These are phyloP conservation scores for Callyntrura sp. DNA, from an alignment of 2,888 invertebrate genomes.

Conservation along the genomic window DNA sequence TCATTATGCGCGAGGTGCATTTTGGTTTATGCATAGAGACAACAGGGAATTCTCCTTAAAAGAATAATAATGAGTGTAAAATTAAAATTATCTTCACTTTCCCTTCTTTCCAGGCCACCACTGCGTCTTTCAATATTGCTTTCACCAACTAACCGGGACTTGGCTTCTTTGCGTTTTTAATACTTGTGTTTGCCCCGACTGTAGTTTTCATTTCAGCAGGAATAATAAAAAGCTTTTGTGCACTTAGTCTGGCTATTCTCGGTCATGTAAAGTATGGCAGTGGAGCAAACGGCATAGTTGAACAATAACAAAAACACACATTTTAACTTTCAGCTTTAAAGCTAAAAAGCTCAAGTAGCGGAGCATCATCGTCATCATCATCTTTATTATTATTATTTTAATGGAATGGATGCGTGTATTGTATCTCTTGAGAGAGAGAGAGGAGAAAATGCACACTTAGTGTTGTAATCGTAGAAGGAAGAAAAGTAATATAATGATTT, in stretches of 20 bases:
- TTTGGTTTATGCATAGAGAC: constrained; percentile 3
- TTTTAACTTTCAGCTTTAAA: neutral
- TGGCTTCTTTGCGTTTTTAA: neutral
- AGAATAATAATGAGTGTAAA: constrained; percentile 45
- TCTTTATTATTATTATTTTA: constrained; percentile 25
- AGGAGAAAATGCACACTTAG: constrained; percentile 11
- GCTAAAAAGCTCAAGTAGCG: constrained; percentile 34
- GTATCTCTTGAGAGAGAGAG: constrained; percentile 12
- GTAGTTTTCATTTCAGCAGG: constrained; percentile 25
- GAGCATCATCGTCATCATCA: too few species aligned
- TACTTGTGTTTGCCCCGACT: neutral
- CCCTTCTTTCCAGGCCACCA: neutral
- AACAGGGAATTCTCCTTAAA: constrained; percentile 33
- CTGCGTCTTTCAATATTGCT: neutral
- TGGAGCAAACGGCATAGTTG: constrained; percentile 38
- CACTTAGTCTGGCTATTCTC: neutral
- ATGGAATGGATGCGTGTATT: neutral
- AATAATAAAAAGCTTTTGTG: neutral
- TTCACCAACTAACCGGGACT: neutral
- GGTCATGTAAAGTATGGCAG: constrained; percentile 25
- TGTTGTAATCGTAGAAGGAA: neutral
- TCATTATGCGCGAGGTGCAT: neutral
- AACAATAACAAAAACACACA: constrained; percentile 7
- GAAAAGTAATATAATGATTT: constrained; percentile 42
- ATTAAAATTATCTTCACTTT: constrained; percentile 65